Evolutionary conservation across 2,797 vertebrate genomes (phyloP).

Genomic region (Sebastes vulpes): DNA sequence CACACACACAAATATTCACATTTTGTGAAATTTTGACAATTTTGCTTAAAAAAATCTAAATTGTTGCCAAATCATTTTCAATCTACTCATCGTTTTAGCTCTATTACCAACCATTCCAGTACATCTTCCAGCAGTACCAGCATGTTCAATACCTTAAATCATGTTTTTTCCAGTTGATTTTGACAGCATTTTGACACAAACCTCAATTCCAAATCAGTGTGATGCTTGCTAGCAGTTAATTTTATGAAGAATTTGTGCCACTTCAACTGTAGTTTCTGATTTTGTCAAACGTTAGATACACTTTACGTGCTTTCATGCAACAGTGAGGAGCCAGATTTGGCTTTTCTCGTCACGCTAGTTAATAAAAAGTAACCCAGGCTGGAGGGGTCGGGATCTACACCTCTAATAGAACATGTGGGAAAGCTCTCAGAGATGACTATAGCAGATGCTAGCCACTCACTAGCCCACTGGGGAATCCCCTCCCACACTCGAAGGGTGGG

Average conservation of each 20-base stretch:
- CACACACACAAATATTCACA: not conserved
- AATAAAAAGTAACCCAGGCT: slow-evolving; percentile 48
- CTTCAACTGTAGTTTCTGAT: not conserved
- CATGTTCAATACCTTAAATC: not conserved
- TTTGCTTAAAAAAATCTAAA: not conserved
- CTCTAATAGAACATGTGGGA: slow-evolving; percentile 72
- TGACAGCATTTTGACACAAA: not conserved
- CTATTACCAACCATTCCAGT: not conserved
- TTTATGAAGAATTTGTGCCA: not conserved
- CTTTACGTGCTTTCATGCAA: slow-evolving; percentile 12
- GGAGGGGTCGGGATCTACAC: slow-evolving; percentile 44
- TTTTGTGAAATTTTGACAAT: not conserved
- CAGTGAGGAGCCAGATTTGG: not conserved
- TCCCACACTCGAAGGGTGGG: slow-evolving; percentile 54
- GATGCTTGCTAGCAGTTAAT: not conserved
- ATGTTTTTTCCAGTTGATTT: not conserved
- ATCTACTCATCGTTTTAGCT: not conserved
- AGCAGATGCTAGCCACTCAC: slow-evolving; percentile 69
- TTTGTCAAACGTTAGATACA: not conserved
- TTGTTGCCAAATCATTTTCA: not conserved
- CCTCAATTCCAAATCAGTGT: not conserved
- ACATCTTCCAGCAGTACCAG: not conserved
- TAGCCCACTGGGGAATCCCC: slow-evolving; percentile 65
- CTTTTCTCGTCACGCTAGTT: slow-evolving; percentile 35
- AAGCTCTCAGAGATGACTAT: slow-evolving; percentile 71